A percentile compares a stretch with the other conserved stretches of the same genome.
Evolutionary conservation across 1,140 invertebrate genomes (phyloP).

Genomic region (Phortica variegata): DNA sequence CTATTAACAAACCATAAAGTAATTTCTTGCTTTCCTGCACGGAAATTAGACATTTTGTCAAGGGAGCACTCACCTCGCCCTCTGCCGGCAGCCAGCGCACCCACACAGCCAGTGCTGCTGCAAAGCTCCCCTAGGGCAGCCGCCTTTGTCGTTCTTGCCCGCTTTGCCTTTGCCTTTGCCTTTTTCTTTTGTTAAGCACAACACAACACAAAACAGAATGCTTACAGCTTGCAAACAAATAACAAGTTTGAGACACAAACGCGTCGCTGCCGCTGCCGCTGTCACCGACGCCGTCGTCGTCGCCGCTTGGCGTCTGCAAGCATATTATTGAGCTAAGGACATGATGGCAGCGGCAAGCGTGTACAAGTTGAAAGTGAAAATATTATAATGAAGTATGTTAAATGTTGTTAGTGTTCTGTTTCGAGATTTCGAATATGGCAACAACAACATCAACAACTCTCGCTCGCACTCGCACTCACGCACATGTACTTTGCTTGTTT

Average conservation of each 20-base stretch:
- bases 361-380: constrained; percentile 50
- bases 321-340: constrained; percentile 17
- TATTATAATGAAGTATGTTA: constrained; percentile 55
- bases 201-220: no score
- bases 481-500: no score
- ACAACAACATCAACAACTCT: no score
- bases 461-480: no score
- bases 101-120: neutral
- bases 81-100: neutral
- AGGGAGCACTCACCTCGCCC: constrained; percentile 36
- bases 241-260: no score
- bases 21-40: constrained; percentile 54
- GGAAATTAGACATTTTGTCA: constrained; percentile 56
- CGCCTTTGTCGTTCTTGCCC: no score
- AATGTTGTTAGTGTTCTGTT: constrained; percentile 44
- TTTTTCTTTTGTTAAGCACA: no score
- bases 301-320: constrained; percentile 11
- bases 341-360: constrained; percentile 9
- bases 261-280: neutral
- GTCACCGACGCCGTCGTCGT: constrained; percentile 1
- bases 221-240: no score
- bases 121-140: no score
- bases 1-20: constrained; percentile 54
- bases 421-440: constrained; percentile 50
- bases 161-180: no score